Conservation (phyloP, 2,888 invertebrate genomes). For the Apoda limacodes region DNA sequence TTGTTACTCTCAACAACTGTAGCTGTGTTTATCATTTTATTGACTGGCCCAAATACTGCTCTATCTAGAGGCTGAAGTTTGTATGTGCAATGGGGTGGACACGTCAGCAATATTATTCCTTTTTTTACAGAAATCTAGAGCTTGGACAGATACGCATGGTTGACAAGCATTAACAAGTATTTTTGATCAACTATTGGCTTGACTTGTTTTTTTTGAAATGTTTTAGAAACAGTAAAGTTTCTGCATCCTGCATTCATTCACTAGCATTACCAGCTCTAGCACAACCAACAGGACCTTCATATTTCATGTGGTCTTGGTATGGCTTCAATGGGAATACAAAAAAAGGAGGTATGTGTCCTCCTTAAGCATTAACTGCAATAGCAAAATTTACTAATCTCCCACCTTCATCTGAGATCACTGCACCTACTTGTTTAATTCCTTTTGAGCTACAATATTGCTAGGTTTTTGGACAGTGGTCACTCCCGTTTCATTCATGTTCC, state of each 20-base stretch:
- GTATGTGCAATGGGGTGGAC: conserved; percentile 11
- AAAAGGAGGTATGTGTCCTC: conserved; percentile 3
- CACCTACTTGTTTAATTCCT: conserved; percentile 14
- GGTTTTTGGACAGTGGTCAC: conserved; percentile 17
- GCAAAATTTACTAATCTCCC: conserved; percentile 14
- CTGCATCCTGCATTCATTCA: conserved; percentile 15
- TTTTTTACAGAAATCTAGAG: conserved; percentile 5
- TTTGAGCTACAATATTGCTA: conserved; percentile 7
- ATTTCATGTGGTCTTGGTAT: conserved; percentile 18
- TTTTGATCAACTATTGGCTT: conserved; percentile 1
- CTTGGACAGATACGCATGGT: conserved; percentile 8
- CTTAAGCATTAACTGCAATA: conserved; percentile 12
- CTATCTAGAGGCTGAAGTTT: conserved; percentile 16
- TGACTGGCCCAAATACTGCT: conserved; percentile 6
- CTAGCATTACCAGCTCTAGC: conserved; percentile 14
- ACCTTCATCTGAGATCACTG: conserved; percentile 14
- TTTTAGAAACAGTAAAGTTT: conserved; percentile 14
- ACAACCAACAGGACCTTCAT: conserved; percentile 16
- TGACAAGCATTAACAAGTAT: conserved; percentile 14
- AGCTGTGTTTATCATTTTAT: conserved; percentile 2
- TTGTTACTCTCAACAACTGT: too few species aligned
- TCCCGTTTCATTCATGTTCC: conserved; percentile 17
- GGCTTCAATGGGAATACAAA: conserved; percentile 13
- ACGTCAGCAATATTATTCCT: conserved; percentile 5
- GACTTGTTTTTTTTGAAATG: conserved; percentile 12